Conservation (phyloP, 2,113 vertebrate genomes). For the Gasterosteus nipponicus region DNA sequence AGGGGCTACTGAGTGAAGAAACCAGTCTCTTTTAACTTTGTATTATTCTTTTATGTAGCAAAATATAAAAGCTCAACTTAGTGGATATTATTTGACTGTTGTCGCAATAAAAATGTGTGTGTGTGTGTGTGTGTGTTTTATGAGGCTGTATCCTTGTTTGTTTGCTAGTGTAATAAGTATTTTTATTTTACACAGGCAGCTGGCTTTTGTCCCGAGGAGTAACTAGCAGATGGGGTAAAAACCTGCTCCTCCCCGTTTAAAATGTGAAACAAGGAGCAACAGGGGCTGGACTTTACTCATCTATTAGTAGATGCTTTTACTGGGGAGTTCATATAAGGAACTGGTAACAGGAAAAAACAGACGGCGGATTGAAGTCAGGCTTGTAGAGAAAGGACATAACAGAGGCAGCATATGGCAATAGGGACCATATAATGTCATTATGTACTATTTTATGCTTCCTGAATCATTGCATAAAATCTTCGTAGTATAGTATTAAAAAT, state of each 20-base stretch:
- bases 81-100: no score
- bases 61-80: neutral
- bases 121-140: neutral
- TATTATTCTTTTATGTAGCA: neutral
- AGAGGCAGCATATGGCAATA: neutral
- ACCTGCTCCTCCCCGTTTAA: conserved; percentile 13
- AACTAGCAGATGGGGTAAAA: conserved; percentile 14
- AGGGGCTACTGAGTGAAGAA: neutral
- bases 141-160: neutral
- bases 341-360: neutral
- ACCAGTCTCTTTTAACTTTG: neutral
- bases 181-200: conserved; percentile 11
- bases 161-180: neutral
- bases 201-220: conserved; percentile 15
- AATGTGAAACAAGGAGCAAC: neutral
- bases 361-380: neutral
- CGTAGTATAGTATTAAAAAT: neutral
- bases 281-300: neutral
- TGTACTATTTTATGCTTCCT: neutral
- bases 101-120: neutral
- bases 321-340: neutral
- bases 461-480: neutral
- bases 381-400: neutral
- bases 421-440: neutral
- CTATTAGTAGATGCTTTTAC: neutral